A percentile compares a stretch with the other conserved stretches of the same genome.
Evolutionary conservation across 2,113 vertebrate genomes (phyloP).

Genomic region (Bujurquina vittata): DNA sequence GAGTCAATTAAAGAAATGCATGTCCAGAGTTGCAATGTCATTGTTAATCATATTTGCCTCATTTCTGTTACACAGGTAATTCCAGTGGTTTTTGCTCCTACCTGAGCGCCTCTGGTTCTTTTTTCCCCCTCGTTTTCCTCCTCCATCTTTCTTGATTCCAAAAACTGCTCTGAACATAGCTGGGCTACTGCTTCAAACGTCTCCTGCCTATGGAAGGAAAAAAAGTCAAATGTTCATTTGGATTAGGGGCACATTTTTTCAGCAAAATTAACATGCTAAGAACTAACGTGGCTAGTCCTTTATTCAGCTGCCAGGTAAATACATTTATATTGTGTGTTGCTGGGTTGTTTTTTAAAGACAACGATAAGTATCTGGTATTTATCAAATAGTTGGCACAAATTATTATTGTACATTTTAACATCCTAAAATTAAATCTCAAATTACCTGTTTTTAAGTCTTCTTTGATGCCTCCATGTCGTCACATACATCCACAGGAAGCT

Average conservation of each 20-base stretch:
- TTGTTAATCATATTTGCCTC: neutral
- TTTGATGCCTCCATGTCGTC: conserved; percentile 14
- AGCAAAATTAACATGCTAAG: conserved; percentile 11
- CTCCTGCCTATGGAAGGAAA: conserved; percentile 6
- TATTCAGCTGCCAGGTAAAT: neutral
- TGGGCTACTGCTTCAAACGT: conserved; percentile 36
- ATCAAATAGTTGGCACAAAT: neutral
- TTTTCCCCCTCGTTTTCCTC: conserved; percentile 52
- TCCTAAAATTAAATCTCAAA: neutral
- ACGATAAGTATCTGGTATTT: neutral
- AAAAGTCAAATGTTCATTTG: conserved; percentile 22
- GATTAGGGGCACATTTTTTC: conserved; percentile 30
- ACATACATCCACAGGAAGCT: conserved; percentile 41
- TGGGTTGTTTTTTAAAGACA: neutral
- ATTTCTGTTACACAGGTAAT: neutral
- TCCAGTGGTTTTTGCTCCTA: conserved; percentile 31
- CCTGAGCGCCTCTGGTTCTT: conserved; percentile 57
- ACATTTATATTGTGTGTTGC: neutral
- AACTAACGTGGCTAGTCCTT: neutral
- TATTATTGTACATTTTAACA: neutral
- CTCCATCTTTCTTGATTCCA: conserved; percentile 67
- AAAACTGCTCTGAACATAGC: conserved; percentile 77
- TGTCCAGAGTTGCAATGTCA: neutral
- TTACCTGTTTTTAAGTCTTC: conserved; percentile 55
- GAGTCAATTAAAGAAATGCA: neutral